Evolutionary conservation across 1,140 invertebrate species (phyloP).

Genomic region (Bombus pyrosoma): DNA sequence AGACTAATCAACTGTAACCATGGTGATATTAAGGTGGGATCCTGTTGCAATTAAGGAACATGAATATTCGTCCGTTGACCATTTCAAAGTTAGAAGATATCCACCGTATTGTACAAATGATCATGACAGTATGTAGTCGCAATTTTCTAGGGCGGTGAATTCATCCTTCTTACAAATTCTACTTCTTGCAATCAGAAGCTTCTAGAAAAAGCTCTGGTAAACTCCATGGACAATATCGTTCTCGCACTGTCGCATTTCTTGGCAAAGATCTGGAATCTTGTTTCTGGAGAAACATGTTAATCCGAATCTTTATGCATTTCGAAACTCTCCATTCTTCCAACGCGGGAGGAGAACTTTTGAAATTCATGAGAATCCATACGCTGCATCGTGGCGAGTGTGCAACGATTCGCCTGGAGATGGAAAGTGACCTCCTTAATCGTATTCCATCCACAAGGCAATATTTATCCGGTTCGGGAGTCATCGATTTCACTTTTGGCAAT

Average conservation of each 20-base stretch:
- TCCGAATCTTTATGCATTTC: neutral
- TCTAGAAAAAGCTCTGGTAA: neutral
- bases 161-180: neutral
- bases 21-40: too few species aligned
- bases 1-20: too few species aligned
- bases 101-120: neutral
- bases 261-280: neutral
- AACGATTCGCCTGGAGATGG: constrained; percentile 54
- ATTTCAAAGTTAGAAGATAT: too few species aligned
- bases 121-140: neutral
- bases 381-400: constrained; percentile 13
- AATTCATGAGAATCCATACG: constrained; percentile 3
- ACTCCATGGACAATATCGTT: neutral
- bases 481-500: constrained; percentile 83
- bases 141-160: neutral
- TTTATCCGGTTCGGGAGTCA: constrained; percentile 61
- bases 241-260: neutral
- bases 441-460: constrained; percentile 51
- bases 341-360: neutral
- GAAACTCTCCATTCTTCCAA: neutral
- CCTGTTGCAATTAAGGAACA: too few species aligned
- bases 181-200: too few species aligned
- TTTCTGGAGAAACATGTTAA: neutral
- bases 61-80: neutral
- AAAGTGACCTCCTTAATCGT: constrained; percentile 72